phyloP scores from a whole-genome alignment of 1,140 invertebrate species.

The Drosophila dunni region DNA sequence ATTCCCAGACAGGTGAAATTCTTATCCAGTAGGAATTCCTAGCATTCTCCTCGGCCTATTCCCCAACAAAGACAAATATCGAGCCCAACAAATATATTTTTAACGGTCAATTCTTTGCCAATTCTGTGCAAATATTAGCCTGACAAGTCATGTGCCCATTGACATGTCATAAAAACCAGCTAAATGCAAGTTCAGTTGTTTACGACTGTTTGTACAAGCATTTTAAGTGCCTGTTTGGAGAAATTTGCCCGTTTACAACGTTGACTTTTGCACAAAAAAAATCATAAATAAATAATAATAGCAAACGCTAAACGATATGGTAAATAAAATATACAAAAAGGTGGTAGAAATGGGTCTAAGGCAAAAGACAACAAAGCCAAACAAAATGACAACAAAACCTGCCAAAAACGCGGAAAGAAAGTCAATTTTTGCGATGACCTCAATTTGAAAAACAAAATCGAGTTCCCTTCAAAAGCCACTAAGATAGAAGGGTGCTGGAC shows the following conservation, averaged over 20 bases:
- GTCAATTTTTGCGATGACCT: conserved; percentile 56
- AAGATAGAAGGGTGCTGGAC: conserved; percentile 2
- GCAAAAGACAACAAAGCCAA: conserved; percentile 29
- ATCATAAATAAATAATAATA: not conserved
- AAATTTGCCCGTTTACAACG: conserved; percentile 54
- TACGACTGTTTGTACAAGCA: conserved; percentile 51
- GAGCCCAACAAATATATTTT: not conserved
- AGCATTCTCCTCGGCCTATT: conserved; percentile 30
- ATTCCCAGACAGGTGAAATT: conserved; percentile 54
- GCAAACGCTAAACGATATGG: conserved; percentile 59
- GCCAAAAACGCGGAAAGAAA: conserved; percentile 58
- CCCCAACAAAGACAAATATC: conserved; percentile 43
- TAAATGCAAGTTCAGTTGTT: conserved; percentile 55
- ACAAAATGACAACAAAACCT: conserved; percentile 41
- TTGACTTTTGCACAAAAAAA: conserved; percentile 24
- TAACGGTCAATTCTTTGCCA: conserved; percentile 15
- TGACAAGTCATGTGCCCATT: conserved; percentile 32
- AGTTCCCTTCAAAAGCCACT: conserved; percentile 28
- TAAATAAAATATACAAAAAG: conserved; percentile 58
- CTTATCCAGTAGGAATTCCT: conserved; percentile 20
- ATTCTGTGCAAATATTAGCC: conserved; percentile 52
- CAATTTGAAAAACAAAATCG: conserved; percentile 55
- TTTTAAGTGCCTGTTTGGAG: conserved; percentile 54
- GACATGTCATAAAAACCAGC: conserved; percentile 57
- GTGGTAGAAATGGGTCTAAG: conserved; percentile 32